Evolutionary conservation across 2,797 vertebrate genomes (phyloP).

Genomic region (Pygocentrus nattereri): DNA sequence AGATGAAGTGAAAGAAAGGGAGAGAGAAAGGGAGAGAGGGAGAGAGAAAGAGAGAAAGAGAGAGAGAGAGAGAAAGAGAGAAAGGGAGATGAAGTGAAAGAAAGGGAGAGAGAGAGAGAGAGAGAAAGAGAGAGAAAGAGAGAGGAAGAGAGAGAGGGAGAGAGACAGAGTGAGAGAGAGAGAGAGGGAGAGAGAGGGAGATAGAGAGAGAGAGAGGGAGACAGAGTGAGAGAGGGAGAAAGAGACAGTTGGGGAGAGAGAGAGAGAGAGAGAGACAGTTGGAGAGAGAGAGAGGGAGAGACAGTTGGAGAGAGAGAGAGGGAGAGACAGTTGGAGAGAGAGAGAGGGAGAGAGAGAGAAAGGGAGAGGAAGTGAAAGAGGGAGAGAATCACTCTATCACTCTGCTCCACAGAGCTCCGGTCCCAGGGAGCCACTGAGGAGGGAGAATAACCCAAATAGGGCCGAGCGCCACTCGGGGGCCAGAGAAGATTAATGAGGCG

Average conservation of each 20-base stretch:
- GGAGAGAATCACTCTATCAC: constrained; percentile 46
- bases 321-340: too few relatives aligned
- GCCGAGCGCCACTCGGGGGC: background rate
- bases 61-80: too few relatives aligned
- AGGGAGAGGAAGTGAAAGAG: constrained; percentile 11
- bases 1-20: too few relatives aligned
- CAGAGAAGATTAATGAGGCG: constrained; percentile 54
- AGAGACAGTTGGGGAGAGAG: too few relatives aligned
- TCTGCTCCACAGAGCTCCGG: constrained; percentile 25
- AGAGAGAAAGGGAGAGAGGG: too few relatives aligned
- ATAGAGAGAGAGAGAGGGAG: constrained; percentile 30
- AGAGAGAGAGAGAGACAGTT: too few relatives aligned
- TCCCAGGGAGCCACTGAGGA: constrained; percentile 37
- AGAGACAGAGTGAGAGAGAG: constrained; percentile 6
- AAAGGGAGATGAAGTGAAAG: too few relatives aligned
- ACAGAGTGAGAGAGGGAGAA: too few relatives aligned
- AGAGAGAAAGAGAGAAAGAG: too few relatives aligned
- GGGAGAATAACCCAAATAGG: constrained; percentile 56
- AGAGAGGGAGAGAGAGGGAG: constrained; percentile 2
- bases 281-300: constrained; percentile 19
- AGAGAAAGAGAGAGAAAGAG: too few relatives aligned
- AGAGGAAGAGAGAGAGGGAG: too few relatives aligned
- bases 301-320: background rate
- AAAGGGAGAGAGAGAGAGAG: too few relatives aligned
- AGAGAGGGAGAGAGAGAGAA: constrained; percentile 2